A percentile compares a stretch with the other conserved stretches of the same genome.
These are phyloP conservation scores for Sprattus sprattus DNA, from an alignment of 2,113 vertebrate species.

Conservation along the genomic window DNA sequence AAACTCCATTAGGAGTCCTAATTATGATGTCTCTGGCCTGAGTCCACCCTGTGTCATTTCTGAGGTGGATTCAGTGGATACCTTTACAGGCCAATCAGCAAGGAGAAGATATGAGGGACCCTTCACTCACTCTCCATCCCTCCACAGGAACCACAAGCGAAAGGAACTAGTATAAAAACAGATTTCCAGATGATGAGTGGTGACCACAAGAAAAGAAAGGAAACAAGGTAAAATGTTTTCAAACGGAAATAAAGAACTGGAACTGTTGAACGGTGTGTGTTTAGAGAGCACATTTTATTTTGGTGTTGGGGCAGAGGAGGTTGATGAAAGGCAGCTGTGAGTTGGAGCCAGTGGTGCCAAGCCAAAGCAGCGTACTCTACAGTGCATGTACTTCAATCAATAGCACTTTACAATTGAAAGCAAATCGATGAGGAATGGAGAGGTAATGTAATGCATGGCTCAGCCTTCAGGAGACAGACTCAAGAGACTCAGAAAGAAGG, in stretches of 20 bases:
- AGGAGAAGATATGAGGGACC: not conserved
- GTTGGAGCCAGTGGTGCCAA: not conserved
- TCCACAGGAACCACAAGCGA: no score
- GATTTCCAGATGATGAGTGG: no score
- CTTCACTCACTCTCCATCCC: not conserved
- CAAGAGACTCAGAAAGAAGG: conserved; percentile 22
- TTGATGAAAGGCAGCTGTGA: conserved; percentile 1
- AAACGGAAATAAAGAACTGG: no score
- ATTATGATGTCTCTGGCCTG: conserved; percentile 37
- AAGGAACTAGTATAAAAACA: no score
- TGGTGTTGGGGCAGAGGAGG: not conserved
- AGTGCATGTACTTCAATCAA: conserved; percentile 37
- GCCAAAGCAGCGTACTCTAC: not conserved
- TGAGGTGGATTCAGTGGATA: conserved; percentile 9
- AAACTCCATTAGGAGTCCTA: conserved; percentile 28
- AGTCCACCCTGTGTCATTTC: conserved; percentile 16
- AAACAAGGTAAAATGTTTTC: no score
- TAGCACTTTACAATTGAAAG: conserved; percentile 47
- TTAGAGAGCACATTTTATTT: not conserved
- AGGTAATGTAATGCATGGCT: conserved; percentile 31
- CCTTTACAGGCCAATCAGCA: not conserved
- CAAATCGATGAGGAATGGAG: conserved; percentile 35
- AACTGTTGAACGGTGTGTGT: no score
- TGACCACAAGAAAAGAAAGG: no score
- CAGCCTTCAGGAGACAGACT: not conserved